These are phyloP conservation scores for Caenorhabditis sp. DNA, from an alignment of 2,888 invertebrate species.

Conservation along the genomic window DNA sequence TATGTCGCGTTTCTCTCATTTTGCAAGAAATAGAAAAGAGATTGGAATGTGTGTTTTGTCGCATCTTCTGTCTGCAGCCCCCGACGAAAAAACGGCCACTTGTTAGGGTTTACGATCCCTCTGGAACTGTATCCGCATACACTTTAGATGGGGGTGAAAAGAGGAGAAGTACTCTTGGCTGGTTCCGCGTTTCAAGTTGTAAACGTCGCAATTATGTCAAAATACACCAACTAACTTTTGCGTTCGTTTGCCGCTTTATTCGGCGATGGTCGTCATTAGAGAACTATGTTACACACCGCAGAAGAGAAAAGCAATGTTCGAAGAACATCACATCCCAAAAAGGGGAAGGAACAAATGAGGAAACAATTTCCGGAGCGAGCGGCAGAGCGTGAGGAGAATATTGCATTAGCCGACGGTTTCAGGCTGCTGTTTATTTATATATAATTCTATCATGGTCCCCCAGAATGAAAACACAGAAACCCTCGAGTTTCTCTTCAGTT, in stretches of 20 bases:
- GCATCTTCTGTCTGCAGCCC: conserved; percentile 21
- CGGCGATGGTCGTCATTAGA: conserved; percentile 14
- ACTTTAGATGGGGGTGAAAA: conserved; percentile 7
- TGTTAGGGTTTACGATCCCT: conserved; percentile 35
- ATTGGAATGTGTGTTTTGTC: conserved; percentile 52
- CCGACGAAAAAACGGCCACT: conserved; percentile 22
- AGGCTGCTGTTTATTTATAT: neutral
- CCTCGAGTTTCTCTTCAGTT: too few relatives aligned
- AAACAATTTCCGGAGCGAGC: neutral
- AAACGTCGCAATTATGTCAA: conserved; percentile 48
- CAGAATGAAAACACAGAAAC: neutral
- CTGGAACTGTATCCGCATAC: conserved; percentile 18
- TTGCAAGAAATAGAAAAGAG: conserved; percentile 38
- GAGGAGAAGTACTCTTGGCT: conserved; percentile 31
- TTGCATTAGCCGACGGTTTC: conserved; percentile 2
- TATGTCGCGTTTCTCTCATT: conserved; percentile 18
- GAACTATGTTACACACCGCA: conserved; percentile 31
- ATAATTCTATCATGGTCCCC: neutral
- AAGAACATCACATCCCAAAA: conserved; percentile 15
- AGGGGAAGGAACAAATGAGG: conserved; percentile 6
- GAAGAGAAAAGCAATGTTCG: conserved; percentile 2
- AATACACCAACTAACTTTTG: conserved; percentile 29
- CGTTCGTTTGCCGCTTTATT: conserved; percentile 9
- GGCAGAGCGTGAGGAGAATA: conserved; percentile 2
- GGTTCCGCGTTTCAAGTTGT: conserved; percentile 55